Conservation (phyloP, 2,888 invertebrate species). For the Agrotis ipsilon region DNA sequence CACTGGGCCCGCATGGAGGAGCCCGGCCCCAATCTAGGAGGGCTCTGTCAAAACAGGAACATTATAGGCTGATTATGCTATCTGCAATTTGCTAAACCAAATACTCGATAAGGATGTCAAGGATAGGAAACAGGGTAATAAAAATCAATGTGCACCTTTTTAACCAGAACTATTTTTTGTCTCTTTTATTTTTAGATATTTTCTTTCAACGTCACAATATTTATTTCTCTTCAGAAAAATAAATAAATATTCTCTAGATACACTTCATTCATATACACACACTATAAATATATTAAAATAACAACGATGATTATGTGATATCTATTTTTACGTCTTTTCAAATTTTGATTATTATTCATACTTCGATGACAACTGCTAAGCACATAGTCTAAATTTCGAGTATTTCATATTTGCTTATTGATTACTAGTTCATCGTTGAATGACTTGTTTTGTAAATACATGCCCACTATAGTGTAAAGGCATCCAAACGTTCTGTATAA, state of each 20-base stretch:
- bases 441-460: constrained; percentile 52
- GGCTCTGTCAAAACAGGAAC: background rate
- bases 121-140: constrained; percentile 70
- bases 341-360: constrained; percentile 62
- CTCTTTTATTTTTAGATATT: constrained; percentile 74
- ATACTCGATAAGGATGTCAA: constrained; percentile 66
- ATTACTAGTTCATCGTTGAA: constrained; percentile 46
- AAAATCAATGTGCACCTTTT: constrained; percentile 87
- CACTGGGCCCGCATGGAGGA: background rate
- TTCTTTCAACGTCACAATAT: constrained; percentile 77
- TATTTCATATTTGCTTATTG: constrained; percentile 55
- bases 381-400: constrained; percentile 57
- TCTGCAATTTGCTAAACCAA: constrained; percentile 69
- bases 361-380: constrained; percentile 56
- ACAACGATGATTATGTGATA: constrained; percentile 78
- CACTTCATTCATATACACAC: constrained; percentile 77
- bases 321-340: constrained; percentile 78
- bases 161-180: constrained; percentile 79
- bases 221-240: constrained; percentile 82
- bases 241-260: constrained; percentile 75
- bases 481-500: constrained; percentile 68
- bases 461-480: constrained; percentile 65
- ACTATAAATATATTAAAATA: constrained; percentile 80
- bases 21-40: background rate
- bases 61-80: background rate